phyloP scores from a whole-genome alignment of 2,113 vertebrate genomes.

The Cranoglanis bouderius region DNA sequence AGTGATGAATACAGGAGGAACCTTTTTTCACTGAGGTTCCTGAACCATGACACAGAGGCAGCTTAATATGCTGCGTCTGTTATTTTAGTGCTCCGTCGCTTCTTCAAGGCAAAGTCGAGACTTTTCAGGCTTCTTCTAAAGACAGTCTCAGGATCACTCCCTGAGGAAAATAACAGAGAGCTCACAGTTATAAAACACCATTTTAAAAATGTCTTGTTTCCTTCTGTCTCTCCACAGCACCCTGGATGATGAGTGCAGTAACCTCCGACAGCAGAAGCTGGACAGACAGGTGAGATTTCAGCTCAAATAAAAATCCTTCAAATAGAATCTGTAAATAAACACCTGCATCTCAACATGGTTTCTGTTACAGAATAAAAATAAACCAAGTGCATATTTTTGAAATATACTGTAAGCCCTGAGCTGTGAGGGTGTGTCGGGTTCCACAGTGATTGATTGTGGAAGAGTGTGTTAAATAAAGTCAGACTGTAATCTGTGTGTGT shows the following conservation, averaged over 20 bases:
- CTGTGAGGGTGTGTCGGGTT: not conserved
- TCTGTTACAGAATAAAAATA: not conserved
- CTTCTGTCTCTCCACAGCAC: conserved; percentile 79
- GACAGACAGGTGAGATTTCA: conserved; percentile 87
- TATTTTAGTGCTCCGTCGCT: not conserved
- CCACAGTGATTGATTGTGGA: not conserved
- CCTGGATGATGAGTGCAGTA: conserved; percentile 96
- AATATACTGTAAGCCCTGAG: not conserved
- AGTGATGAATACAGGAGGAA: not conserved
- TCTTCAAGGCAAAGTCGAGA: not conserved
- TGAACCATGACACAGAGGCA: not conserved
- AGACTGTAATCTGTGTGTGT: not conserved
- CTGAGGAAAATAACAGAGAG: not conserved
- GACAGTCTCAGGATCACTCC: not conserved
- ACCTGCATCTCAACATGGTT: not conserved
- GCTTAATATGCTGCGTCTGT: not conserved
- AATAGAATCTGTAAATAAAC: not conserved
- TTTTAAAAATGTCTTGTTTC: not conserved
- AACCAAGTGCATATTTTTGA: not conserved
- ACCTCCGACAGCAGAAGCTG: conserved; percentile 94
- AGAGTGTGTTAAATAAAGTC: not conserved
- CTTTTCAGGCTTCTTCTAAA: not conserved
- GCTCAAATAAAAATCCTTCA: not conserved
- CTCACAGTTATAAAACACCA: not conserved
- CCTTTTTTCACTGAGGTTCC: not conserved